Percentiles rank a stretch among this genome's conserved stretches.
Conservation (phyloP, 2,888 invertebrate species). For the Osmoderma eremita region DNA sequence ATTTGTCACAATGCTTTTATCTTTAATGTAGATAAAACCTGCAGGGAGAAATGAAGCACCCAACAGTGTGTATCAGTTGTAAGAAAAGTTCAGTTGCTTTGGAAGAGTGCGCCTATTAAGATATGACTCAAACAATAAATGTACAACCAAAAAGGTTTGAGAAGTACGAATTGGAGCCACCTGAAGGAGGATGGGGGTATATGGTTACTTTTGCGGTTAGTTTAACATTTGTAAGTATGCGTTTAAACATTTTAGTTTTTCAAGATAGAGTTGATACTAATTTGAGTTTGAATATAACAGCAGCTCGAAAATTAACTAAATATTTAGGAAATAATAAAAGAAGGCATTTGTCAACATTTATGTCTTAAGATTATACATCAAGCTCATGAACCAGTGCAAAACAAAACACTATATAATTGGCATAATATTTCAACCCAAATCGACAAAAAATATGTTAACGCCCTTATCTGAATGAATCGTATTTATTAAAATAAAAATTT, state of each 20-base stretch:
- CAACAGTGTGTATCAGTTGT: slow-evolving; percentile 3
- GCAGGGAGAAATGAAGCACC: slow-evolving; percentile 4
- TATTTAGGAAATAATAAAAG: no score
- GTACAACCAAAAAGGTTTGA: neutral
- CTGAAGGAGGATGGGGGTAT: slow-evolving; percentile 81
- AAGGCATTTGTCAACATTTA: no score
- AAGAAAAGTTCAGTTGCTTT: slow-evolving; percentile 9
- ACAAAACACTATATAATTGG: no score
- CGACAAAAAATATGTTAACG: no score
- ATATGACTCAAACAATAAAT: slow-evolving; percentile 15
- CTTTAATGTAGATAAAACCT: slow-evolving; percentile 21
- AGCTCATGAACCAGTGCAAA: no score
- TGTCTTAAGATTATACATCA: no score
- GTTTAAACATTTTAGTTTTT: slow-evolving; percentile 53
- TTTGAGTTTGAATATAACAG: no score
- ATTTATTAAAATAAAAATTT: no score
- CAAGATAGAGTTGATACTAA: no score
- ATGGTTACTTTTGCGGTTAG: slow-evolving; percentile 78
- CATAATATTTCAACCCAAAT: no score
- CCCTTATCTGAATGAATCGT: no score
- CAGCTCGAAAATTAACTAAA: no score
- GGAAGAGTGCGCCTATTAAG: neutral
- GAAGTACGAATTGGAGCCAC: slow-evolving; percentile 49
- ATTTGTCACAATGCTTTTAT: slow-evolving; percentile 11
- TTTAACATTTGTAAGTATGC: slow-evolving; percentile 72